Base-by-base conservation (phyloP, 2,113 vertebrate genomes). In the Athene cunicularia region DNA sequence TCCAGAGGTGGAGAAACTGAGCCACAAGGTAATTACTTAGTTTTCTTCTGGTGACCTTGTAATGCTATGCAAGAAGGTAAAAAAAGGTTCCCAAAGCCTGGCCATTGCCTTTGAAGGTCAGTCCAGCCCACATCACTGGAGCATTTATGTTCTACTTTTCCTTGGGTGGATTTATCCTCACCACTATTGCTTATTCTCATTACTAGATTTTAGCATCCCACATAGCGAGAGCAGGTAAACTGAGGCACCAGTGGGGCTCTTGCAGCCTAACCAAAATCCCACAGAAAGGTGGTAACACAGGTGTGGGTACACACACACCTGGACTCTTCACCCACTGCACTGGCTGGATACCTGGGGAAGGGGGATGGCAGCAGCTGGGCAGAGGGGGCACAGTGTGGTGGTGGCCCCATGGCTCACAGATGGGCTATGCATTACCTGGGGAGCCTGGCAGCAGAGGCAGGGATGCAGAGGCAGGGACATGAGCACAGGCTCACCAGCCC, bases 341-440 rank as follows among this genome's bases (percentile, higher is more conserved):
- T 50, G 63, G 67, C 3, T 4, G 2, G 39, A 18, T 55, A 7
- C 14, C 12, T 12, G 21, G 64, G 50, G 26, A 59, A 82, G 17
- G 0, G 2, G 22, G 59, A 6, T 27, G 22, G 26, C 68, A 55
- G 52, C 0, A 2, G 20, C 35, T 72, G 45, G 33, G 58, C 5
- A 1, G 35, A 23, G 39, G 27, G 45, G n/a, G 11, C 63, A 39
- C 2, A 0, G 23, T 1, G 0, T 45, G 64, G 37, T 41, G 11
- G 1, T 0, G 0, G 68, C 28, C 68, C 53, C 21, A 6, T 0
- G 0, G 28, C 67, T 72, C 8, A 0, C 5, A 1, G n/a, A 64
- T 28, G 28, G 62, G 24, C 80, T 80, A 43, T 6, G 3, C 4
- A 0, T 3, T 24, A 12, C 15, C n/a, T 5, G 1, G 16, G 30